Evolutionary conservation across 1,140 invertebrate genomes (phyloP).

Genomic region (Halyomorpha halys): DNA sequence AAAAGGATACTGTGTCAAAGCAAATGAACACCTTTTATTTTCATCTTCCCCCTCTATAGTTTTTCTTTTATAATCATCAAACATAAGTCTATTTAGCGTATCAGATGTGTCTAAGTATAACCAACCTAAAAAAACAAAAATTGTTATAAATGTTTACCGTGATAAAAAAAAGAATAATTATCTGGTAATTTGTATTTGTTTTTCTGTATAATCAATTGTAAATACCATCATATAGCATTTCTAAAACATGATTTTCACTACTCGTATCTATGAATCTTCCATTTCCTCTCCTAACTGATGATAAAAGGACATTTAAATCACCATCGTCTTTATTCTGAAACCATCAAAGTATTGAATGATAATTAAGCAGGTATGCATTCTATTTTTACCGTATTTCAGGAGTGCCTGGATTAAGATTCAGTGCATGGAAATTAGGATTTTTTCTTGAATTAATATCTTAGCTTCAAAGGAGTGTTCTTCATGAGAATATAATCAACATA

Average conservation of each 20-base stretch:
- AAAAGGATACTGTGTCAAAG: constrained; percentile 53
- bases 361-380: background rate
- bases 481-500: too few relatives aligned
- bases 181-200: background rate
- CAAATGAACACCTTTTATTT: constrained; percentile 54
- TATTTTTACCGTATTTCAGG: too few relatives aligned
- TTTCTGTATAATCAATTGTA: background rate
- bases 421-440: too few relatives aligned
- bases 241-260: constrained; percentile 28
- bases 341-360: too few relatives aligned
- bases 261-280: constrained; percentile 31
- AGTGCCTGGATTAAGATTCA: too few relatives aligned
- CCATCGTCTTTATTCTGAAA: constrained; percentile 28
- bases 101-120: constrained; percentile 56
- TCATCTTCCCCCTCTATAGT: constrained; percentile 45
- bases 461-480: too few relatives aligned
- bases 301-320: constrained; percentile 29
- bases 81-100: constrained; percentile 52
- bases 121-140: constrained; percentile 33
- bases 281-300: constrained; percentile 30
- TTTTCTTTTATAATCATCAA: constrained; percentile 53
- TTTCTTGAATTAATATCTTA: too few relatives aligned
- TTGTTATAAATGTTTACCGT: too few relatives aligned
- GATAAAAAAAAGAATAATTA: too few relatives aligned
- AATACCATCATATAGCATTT: constrained; percentile 26